A percentile compares a stretch with the other conserved stretches of the same genome.
phyloP scores from a whole-genome alignment of 2,797 vertebrate genomes.

The Psittacula derbiana region DNA sequence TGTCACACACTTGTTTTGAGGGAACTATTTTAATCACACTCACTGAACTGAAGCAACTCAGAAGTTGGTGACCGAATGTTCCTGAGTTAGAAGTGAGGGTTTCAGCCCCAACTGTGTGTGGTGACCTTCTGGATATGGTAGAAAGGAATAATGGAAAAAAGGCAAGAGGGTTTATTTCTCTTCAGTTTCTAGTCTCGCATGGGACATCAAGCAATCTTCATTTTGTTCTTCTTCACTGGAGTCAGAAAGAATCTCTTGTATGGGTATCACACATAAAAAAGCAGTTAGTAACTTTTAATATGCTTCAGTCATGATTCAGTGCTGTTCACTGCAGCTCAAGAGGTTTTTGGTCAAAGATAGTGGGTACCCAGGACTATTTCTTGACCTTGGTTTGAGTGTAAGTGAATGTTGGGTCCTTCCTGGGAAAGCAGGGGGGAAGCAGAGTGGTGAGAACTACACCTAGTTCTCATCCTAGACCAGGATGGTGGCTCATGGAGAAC shows the following conservation, averaged over 20 bases:
- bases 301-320: neutral
- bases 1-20: neutral
- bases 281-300: neutral
- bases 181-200: neutral
- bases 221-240: neutral
- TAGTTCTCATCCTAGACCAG: neutral
- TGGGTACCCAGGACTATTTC: neutral
- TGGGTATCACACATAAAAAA: neutral
- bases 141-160: neutral
- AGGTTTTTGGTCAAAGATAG: neutral
- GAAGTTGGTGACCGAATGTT: neutral
- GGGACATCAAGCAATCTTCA: neutral
- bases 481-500: neutral
- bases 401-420: neutral
- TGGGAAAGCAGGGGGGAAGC: neutral
- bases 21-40: neutral
- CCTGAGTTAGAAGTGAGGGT: neutral
- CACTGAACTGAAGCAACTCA: neutral
- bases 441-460: neutral
- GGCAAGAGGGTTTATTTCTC: neutral
- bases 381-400: neutral
- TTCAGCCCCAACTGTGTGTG: neutral
- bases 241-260: neutral
- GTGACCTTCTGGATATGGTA: neutral
- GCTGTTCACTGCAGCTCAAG: neutral